These are phyloP conservation scores for Acrobasis repandana DNA, from an alignment of 2,888 invertebrate species.

Conservation along the genomic window DNA sequence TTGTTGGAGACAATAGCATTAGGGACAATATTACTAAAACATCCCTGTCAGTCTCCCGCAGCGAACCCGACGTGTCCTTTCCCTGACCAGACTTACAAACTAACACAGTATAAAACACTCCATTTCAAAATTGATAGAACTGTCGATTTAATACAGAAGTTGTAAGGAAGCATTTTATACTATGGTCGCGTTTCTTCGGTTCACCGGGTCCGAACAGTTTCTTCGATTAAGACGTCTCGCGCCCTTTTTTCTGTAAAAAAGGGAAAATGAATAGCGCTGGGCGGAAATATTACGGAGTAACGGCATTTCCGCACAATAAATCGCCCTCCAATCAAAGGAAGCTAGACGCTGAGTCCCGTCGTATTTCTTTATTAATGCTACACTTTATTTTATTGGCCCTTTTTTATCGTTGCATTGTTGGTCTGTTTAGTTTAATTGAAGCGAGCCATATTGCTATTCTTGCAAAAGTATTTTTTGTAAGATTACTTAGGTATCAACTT, in stretches of 20 bases:
- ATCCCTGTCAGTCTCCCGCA: constrained; percentile 35
- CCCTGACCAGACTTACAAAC: constrained; percentile 8
- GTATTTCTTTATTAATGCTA: constrained; percentile 80
- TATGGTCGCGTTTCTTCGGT: constrained; percentile 32
- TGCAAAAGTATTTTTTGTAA: constrained; percentile 8
- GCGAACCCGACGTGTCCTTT: constrained; percentile 27
- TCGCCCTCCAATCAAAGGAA: constrained; percentile 81
- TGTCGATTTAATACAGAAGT: constrained; percentile 1
- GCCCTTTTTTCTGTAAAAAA: constrained; percentile 81
- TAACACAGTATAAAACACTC: not conserved
- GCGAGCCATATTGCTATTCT: constrained; percentile 37
- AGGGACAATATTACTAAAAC: constrained; percentile 35
- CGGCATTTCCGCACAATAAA: constrained; percentile 83
- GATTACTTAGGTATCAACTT: not conserved
- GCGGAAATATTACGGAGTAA: constrained; percentile 82
- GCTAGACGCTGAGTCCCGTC: constrained; percentile 57
- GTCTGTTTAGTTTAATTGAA: constrained; percentile 69
- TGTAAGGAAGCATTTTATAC: constrained; percentile 20
- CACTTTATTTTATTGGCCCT: constrained; percentile 79
- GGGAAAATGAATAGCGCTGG: constrained; percentile 77
- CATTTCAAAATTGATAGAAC: constrained; percentile 3
- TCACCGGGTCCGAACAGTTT: constrained; percentile 38
- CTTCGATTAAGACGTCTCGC: constrained; percentile 79
- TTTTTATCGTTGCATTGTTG: constrained; percentile 73
- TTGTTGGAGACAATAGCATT: constrained; percentile 29